Evolutionary conservation across 2,797 vertebrate species (phyloP), one percentile per base, ranked within the genome.

Genomic region (Poeciliopsis presidionis): DNA sequence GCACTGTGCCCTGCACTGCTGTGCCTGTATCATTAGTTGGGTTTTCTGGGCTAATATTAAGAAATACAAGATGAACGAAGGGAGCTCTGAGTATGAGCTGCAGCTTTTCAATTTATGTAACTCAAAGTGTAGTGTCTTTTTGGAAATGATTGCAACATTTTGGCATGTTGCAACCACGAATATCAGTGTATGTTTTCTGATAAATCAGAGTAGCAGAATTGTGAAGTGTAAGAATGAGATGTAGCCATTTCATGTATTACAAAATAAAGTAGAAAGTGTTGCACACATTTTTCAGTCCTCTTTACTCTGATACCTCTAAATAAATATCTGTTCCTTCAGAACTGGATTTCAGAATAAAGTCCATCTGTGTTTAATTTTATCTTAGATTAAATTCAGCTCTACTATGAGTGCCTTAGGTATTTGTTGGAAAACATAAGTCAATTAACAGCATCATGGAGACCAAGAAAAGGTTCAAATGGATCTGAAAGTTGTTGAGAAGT

Each of bases 41-140:
- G 74, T 73, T 90, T 88, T 88, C 79, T 84, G 76, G 72, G 81
- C 86, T 91, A 83, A 84, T 87, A 78, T 88, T 88, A 87, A 88
- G 84, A 73, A 91, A 87, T 87, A 74, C 81, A 84, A 88, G 61
- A 89, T 61, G 55, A 76, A 78, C 70, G 65, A 22, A 67, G 61
- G 87, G 43, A 69, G 41, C 12, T 59, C 74, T 55, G 65, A 82
- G 39, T 76, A 33, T 49, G 73, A 25, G 14, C 69, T 46, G 43
- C 25, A 13, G 33, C 41, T 61, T 7, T 65, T 76, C 13, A 45
- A 53, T 25, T 70, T 72, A 63, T 46, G 73, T 55, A 41, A 41
- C 33, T 53, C 9, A 75, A 16, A 63, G 7, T 39, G 33, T 41
- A 75, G 18, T 39, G 1, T 53, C 20, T 51, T 9, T 51, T 51